Base-by-base conservation (phyloP, 1,140 invertebrate species). In the Gerris buenoi region DNA sequence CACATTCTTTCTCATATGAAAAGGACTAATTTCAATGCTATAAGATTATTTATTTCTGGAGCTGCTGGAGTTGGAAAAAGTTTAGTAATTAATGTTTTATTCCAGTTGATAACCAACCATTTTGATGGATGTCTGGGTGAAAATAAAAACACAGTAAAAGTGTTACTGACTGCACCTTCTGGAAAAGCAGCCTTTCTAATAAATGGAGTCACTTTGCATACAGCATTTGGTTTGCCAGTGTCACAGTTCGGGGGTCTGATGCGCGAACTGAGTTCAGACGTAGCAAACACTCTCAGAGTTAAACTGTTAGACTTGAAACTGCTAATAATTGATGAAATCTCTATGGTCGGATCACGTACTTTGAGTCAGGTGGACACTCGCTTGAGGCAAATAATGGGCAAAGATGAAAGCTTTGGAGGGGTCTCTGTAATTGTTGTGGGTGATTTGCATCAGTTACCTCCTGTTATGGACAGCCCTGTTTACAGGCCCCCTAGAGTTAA, bases 301-400 rank as follows among this genome's bases (percentile, higher is more conserved):
- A 69, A 68, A 64, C 69, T 73, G 14, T 67, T 59, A 28, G 46
- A 74, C 64, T 59, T 74, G 22, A 72, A 75, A 72, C 27, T 76
- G 26, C 33, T 78, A 25, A 77, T 78, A 26, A 76, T 78, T 64
- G 76, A 78, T 70, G 76, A 78, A 73, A 72, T 78, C 28, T 74
- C 72, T 23, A 76, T 77, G 76, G 72, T 76, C n/a, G 73, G 74
- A 27, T 26, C 67, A 25, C 69, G 56, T 60, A 70, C 72, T 29
- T 69, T 77, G 25, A 14, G 61, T 25, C 57, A 71, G 25, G 67
- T 77, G n/a, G 70, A 76, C 67, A 63, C 56, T 14, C 59, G 75
- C 60, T 65, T 77, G 26, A 60, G 69, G 65, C 73, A 77, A 73
- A 75, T 78, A 46, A 74, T 72, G 29, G 71, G 71, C 23, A 69